phyloP scores from a whole-genome alignment of 2,113 vertebrate species.

The Orycteropus afer region DNA sequence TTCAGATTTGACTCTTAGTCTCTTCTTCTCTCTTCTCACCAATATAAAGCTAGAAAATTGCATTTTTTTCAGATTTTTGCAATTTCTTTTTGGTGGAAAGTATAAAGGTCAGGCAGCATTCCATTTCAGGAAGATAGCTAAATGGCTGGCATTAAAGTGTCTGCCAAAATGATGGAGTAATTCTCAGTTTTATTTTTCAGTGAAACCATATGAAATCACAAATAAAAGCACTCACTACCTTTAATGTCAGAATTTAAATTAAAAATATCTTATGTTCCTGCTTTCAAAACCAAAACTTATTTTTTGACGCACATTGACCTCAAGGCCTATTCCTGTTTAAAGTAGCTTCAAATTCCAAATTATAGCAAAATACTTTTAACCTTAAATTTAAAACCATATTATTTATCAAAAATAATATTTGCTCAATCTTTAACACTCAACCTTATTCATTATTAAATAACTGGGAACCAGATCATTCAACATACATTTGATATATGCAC shows the following conservation, averaged over 20 bases:
- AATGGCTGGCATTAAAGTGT: constrained; percentile 66
- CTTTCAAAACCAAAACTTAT: constrained; percentile 32
- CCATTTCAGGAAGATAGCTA: constrained; percentile 57
- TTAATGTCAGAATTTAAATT: constrained; percentile 67
- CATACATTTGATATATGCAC: background rate
- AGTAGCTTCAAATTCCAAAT: background rate
- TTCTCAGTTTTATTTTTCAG: constrained; percentile 64
- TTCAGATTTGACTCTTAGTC: background rate
- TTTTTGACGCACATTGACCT: background rate
- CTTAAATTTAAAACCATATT: background rate
- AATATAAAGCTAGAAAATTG: constrained; percentile 38
- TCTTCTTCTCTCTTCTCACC: background rate
- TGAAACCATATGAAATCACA: constrained; percentile 51
- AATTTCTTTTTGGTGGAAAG: constrained; percentile 50
- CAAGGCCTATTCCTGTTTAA: background rate
- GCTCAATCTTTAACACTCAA: background rate
- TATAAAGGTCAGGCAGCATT: constrained; percentile 46
- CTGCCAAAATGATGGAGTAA: constrained; percentile 58
- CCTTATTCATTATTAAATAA: background rate
- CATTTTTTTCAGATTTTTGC: constrained; percentile 41
- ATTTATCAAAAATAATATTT: background rate
- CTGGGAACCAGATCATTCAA: background rate
- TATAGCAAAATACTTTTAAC: background rate
- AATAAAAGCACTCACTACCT: constrained; percentile 63
- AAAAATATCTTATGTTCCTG: constrained; percentile 40